Base-by-base conservation (phyloP, 64 coral and sea anemone species). In the Pachyseris speciosa region DNA sequence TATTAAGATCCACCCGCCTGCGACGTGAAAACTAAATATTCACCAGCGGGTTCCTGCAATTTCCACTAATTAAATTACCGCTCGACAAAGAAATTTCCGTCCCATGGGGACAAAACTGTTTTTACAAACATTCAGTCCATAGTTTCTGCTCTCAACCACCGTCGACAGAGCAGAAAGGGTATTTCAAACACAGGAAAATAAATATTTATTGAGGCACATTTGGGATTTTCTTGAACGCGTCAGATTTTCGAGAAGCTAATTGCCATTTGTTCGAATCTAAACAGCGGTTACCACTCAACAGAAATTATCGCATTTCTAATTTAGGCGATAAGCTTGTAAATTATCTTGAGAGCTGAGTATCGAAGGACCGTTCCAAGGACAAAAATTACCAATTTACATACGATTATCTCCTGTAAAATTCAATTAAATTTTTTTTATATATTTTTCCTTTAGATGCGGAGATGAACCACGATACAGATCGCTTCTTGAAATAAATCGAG, bases 351-450 rank as follows among this genome's bases (percentile, higher is more conserved):
- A 2, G 24, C 19, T 28, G n/a, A 16, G 67, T 69, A 69, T 8
- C 59, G 38, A 48, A 78, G n/a, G 34, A 43, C 69, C 73, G 49
- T 77, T 93, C 34, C 29, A 58, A 47, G 71, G 53, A 30, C 44
- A 39, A 88, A 91, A 93, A 88, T 70, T 75, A 31, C 72, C 40
- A 86, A 64, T 87, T 87, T 88, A 63, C 73, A 80, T 80, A 24
- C 44, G 4, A 50, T 87, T 88, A 61, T 87, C 37, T 78, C 31
- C 63, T 17, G 32, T 75, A 87, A 69, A 87, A 87, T 87, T 93
- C 84, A 93, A 93, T 93, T 87, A 93, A 87, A 31, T 37, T 81
- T 81, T 81, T 12, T 58, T 36, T 32, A 55, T 16, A n/a, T n/a
- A n/a, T 61, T 25, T 63, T 24, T 61, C 16, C 67, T n/a, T 36